Evolutionary conservation across 2,113 vertebrate species (phyloP), one percentile per base, ranked within the genome.

Genomic region (Illadopsis cleaveri): DNA sequence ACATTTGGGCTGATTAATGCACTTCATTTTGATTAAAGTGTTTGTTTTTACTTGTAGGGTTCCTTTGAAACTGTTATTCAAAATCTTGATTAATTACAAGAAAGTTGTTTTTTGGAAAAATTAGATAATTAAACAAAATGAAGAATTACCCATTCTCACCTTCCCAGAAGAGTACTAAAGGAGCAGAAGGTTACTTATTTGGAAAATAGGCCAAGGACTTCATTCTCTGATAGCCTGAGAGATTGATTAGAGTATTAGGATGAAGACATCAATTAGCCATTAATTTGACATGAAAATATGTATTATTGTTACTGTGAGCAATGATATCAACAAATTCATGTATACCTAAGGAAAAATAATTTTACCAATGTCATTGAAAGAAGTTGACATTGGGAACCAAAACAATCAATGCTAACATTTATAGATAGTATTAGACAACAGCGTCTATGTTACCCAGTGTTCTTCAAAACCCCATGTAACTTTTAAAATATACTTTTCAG

Each of bases 401-500:
- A 42, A 68, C 53, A 69, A 42, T 51, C 9, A 27, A 15, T 44
- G 14, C 42, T 37, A 33, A 65, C n/a, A 25, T 78, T 89, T 87
- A 64, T 14, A 70, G 24, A 16, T 18, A 45, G 51, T 62, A 60
- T 38, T 33, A 76, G 33, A 81, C 12, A 80, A 64, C 25, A 60
- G 28, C n/a, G 66, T 84, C 30, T 76, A 0, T 7, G 5, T 64
- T 85, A 82, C 16, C 9, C 6, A n/a, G 25, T 23, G 21, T 54
- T 40, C 60, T 25, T 50, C 33, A 80, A 79, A 71, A 72, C n/a
- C 22, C 68, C 23, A 51, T 12, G 1, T 56, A 79, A 86, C 33
- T 40, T 60, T 75, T 68, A 31, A 35, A 91, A 93, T 82, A n/a
- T 95, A 56, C 87, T 91, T 98, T 98, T 95, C 93, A 99, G 99